Conservation (phyloP, 2,888 invertebrate genomes). For the Tetragnatha montana region DNA sequence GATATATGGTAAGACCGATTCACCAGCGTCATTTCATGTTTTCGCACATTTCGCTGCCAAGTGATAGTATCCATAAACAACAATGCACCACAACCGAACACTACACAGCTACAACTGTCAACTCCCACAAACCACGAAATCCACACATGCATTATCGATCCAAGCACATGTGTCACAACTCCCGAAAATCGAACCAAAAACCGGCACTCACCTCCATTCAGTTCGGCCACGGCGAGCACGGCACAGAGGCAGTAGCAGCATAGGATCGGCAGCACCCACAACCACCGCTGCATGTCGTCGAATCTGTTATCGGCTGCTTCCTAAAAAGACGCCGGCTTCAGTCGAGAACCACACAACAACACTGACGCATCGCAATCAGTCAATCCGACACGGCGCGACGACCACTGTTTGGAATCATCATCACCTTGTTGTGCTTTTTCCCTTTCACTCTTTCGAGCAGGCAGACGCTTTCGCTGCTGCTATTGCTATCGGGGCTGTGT, state of each 20-base stretch:
- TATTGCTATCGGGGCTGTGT: background rate
- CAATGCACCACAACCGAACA: too few relatives aligned
- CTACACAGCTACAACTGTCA: too few relatives aligned
- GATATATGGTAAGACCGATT: too few relatives aligned
- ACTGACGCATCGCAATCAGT: constrained; percentile 1
- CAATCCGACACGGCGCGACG: background rate
- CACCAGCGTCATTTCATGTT: too few relatives aligned
- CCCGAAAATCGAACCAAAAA: constrained; percentile 9
- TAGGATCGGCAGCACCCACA: constrained; percentile 34
- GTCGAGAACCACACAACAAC: constrained; percentile 15
- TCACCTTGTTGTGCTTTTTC: background rate
- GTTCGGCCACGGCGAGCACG: constrained; percentile 46
- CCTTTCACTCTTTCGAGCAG: constrained; percentile 14
- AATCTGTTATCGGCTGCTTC: constrained; percentile 3
- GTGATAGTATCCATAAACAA: too few relatives aligned
- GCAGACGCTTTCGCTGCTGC: constrained; percentile 43
- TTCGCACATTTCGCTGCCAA: too few relatives aligned
- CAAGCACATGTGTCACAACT: background rate
- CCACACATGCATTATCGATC: background rate
- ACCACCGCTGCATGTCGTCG: constrained; percentile 43
- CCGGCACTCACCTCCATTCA: constrained; percentile 54
- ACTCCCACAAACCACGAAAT: too few relatives aligned
- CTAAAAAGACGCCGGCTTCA: constrained; percentile 47
- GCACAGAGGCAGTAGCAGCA: constrained; percentile 13
- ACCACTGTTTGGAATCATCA: background rate